Evolutionary conservation across 2,113 vertebrate genomes (phyloP).

Genomic region (Numida meleagris): DNA sequence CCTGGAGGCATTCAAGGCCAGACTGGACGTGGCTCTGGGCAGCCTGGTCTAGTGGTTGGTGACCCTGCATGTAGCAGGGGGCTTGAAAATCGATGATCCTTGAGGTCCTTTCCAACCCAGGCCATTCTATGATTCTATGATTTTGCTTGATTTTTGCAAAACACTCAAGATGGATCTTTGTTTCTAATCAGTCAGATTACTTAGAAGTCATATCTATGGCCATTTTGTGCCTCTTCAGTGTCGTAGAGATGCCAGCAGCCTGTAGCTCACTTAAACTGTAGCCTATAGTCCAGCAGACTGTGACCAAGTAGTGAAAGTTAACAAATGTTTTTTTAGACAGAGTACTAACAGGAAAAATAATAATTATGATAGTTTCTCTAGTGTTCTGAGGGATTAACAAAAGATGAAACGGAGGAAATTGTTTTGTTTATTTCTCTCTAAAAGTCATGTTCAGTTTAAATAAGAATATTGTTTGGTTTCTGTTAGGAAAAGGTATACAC

Average conservation of each 20-base stretch:
- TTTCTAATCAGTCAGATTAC: not conserved
- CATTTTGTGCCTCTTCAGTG: not conserved
- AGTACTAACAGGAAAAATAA: not conserved
- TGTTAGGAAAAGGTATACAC: not conserved
- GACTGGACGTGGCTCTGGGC: too few species aligned
- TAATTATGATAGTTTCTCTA: not conserved
- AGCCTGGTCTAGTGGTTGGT: too few species aligned
- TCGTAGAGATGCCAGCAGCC: not conserved
- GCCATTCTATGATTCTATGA: too few species aligned
- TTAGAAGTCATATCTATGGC: not conserved
- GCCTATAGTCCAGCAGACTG: not conserved
- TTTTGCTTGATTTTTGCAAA: not conserved
- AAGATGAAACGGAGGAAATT: accelerated
- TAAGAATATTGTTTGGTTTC: not conserved
- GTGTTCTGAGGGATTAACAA: not conserved
- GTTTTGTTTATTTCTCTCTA: not conserved
- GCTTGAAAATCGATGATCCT: too few species aligned
- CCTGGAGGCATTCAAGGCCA: too few species aligned
- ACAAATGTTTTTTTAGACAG: not conserved
- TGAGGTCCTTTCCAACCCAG: too few species aligned
- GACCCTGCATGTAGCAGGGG: too few species aligned
- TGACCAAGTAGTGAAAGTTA: not conserved
- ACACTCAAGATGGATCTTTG: accelerated
- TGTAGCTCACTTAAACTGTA: not conserved
- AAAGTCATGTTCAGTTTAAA: not conserved